Evolutionary conservation across 2,797 vertebrate species (phyloP), one percentile per base, ranked within the genome.

Genomic region (Vespertilio murinus): DNA sequence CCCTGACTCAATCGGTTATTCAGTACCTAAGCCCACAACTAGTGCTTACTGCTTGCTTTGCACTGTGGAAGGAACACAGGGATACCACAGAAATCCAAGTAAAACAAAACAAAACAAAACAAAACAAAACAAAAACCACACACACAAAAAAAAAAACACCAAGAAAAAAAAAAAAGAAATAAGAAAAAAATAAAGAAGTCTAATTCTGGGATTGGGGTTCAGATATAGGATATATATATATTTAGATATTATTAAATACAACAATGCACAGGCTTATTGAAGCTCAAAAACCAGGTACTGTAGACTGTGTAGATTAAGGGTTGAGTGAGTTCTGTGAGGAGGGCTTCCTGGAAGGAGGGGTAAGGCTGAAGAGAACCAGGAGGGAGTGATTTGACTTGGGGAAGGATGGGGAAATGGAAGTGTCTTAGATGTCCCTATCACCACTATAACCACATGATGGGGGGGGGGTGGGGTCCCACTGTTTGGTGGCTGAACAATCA

Each of bases 181-280:
- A 65, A 64, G 30, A 64, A 65, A 65, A 64, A 65, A 65, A 33
- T n/a, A 33, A 65, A 65, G 64, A 18, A 65, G 30, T 65, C 8
- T 45, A 54, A 45, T 6, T 93, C 59, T 85, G 65, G 35, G 42
- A 20, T 77, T 12, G 52, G 59, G 30, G 33, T 77, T 23, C 38
- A 33, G 42, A 47, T 23, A 17, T 35, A 49, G 45, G 45, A n/a
- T n/a, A n/a, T 42, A 71, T 87, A 52, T 83, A n/a, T 91, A 88
- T 61, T 88, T 90, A 94, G 42, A 64, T 70, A 82, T 33, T 91
- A 49, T 84, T 90, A 71, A 95, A 75, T 89, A 73, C 13, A 78
- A 14, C 30, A 81, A 85, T 64, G 22, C 45, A 85, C 3, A 82
- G 33, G 52, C 74, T 95, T 93, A 86, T 40, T 78, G 90, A 95